Conservation (phyloP, 2,797 vertebrate genomes). For the Rhinophrynus dorsalis region DNA sequence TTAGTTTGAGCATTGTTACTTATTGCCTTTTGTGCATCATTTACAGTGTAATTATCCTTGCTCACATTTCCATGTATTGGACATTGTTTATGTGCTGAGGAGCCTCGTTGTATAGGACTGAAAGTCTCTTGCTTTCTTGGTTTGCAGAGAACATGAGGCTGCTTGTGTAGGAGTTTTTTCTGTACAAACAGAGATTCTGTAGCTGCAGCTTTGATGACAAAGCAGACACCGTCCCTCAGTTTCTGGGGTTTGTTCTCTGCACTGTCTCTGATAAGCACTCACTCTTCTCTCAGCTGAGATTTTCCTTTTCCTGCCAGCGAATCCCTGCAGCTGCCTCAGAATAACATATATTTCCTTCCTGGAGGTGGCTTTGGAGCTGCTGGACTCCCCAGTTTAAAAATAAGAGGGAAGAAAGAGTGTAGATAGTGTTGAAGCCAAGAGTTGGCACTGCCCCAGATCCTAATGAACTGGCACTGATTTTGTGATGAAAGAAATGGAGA, state of each 20-base stretch:
- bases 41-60: neutral
- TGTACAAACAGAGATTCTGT: slow-evolving; percentile 43
- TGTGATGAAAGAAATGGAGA: slow-evolving; percentile 37
- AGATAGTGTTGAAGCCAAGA: slow-evolving; percentile 34
- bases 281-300: slow-evolving; percentile 1
- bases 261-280: slow-evolving; percentile 20
- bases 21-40: neutral
- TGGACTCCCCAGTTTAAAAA: slow-evolving; percentile 7
- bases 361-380: neutral
- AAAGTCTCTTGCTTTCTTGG: neutral
- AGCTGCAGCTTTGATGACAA: slow-evolving; percentile 30
- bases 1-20: neutral
- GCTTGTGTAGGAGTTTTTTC: slow-evolving; percentile 24
- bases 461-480: slow-evolving; percentile 42
- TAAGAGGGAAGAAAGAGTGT: slow-evolving; percentile 28
- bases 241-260: slow-evolving; percentile 27
- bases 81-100: slow-evolving; percentile 32
- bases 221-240: neutral
- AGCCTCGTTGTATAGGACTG: slow-evolving; percentile 19
- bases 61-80: slow-evolving; percentile 30
- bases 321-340: slow-evolving; percentile 45
- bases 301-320: slow-evolving; percentile 40
- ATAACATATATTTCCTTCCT: neutral
- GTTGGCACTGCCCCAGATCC: slow-evolving; percentile 38
- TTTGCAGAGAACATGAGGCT: slow-evolving; percentile 23